These are phyloP conservation scores for Lutjanus erythropterus DNA, from an alignment of 2,113 vertebrate genomes.

Conservation along the genomic window DNA sequence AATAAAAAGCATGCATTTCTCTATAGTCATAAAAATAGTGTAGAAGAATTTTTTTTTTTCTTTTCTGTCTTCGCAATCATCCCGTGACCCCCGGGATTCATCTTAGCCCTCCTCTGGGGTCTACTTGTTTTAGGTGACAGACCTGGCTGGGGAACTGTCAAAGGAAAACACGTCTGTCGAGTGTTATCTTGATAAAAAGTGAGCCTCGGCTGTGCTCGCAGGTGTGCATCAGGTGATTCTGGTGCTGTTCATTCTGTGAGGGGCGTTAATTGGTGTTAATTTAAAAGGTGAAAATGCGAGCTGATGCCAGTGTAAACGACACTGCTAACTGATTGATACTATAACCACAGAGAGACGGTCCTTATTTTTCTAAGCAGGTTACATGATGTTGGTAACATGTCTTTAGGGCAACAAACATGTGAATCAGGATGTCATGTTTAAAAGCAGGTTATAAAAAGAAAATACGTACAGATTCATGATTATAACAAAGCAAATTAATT, in stretches of 20 bases:
- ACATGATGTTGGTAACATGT: no score
- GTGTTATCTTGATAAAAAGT: background rate
- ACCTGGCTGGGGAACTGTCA: background rate
- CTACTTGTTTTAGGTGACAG: background rate
- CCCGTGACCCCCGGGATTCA: background rate
- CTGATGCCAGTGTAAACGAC: background rate
- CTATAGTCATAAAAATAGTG: background rate
- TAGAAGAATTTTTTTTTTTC: background rate
- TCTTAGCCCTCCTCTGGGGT: background rate
- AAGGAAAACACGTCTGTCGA: background rate
- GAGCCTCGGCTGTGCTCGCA: background rate
- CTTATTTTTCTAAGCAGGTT: no score
- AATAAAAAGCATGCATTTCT: background rate
- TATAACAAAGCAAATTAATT: background rate
- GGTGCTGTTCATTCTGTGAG: background rate
- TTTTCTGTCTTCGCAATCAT: background rate
- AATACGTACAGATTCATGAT: background rate
- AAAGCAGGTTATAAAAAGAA: background rate
- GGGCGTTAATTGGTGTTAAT: conserved; percentile 15
- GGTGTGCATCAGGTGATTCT: background rate
- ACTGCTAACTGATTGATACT: background rate
- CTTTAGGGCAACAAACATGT: background rate
- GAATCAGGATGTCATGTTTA: background rate
- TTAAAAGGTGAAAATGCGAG: conserved; percentile 14
- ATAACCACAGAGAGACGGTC: background rate